These are phyloP conservation scores for Coregonus sp. DNA, from an alignment of 2,797 vertebrate species.

Conservation along the genomic window DNA sequence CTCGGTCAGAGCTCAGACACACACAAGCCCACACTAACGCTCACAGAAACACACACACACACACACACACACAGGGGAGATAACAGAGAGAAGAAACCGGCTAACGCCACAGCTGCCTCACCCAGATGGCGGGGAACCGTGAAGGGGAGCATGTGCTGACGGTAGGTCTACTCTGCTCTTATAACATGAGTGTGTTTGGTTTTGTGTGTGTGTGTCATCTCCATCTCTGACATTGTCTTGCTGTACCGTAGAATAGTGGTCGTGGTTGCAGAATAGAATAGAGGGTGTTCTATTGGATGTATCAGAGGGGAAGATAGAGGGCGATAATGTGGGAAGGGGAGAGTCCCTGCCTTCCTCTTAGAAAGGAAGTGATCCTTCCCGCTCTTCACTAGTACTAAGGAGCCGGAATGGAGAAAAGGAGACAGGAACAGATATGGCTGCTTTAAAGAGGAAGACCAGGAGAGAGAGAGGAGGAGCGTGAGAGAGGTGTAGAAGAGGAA, in stretches of 20 bases:
- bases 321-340: background rate
- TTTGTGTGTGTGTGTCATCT: slow-evolving; percentile 21
- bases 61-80: slow-evolving; percentile 31
- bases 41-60: slow-evolving; percentile 15
- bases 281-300: background rate
- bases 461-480: slow-evolving; percentile 26
- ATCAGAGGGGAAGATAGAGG: background rate
- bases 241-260: slow-evolving; percentile 23
- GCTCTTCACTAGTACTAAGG: slow-evolving; percentile 9
- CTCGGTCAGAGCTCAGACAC: background rate
- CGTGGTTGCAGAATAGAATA: slow-evolving; percentile 9
- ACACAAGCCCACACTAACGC: background rate
- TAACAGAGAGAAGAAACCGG: slow-evolving; percentile 44
- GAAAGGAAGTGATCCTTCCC: slow-evolving; percentile 34
- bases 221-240: background rate
- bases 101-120: slow-evolving; percentile 35
- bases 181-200: slow-evolving; percentile 19
- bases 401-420: slow-evolving; percentile 21
- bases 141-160: slow-evolving; percentile 69
- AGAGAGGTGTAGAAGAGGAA: background rate
- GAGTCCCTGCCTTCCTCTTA: slow-evolving; percentile 3
- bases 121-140: slow-evolving; percentile 67
- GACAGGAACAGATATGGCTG: slow-evolving; percentile 62
- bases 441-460: slow-evolving; percentile 57
- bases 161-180: slow-evolving; percentile 59